Conservation (phyloP, 2,113 vertebrate species). For the Loxodonta africana region DNA sequence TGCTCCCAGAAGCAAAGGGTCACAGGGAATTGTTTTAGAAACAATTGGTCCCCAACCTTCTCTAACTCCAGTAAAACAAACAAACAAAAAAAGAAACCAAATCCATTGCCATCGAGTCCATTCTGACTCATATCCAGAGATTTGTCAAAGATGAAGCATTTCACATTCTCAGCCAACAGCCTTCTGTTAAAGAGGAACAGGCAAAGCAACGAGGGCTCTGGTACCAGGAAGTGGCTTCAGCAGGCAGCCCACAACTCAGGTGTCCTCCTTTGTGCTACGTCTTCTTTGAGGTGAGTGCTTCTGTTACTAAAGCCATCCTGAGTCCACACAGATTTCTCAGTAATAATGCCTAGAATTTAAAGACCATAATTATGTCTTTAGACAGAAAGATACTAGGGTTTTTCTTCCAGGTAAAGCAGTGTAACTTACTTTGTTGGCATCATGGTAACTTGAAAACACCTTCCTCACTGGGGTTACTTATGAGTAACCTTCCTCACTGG, state of each 20-base stretch:
- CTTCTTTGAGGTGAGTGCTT: background rate
- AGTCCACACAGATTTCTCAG: rapidly evolving
- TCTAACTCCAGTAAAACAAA: background rate
- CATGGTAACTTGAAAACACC: background rate
- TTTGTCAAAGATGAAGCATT: background rate
- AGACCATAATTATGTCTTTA: background rate
- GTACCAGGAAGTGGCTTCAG: background rate
- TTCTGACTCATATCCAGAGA: background rate
- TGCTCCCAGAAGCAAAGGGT: background rate
- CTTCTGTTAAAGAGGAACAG: background rate
- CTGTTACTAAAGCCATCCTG: background rate
- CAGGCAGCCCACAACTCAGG: too few relatives aligned
- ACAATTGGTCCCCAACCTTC: background rate
- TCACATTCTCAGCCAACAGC: background rate
- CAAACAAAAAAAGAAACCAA: background rate
- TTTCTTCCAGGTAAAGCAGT: background rate
- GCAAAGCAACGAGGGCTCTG: rapidly evolving
- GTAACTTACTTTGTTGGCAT: background rate
- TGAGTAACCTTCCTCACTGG: background rate
- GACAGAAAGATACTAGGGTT: background rate
- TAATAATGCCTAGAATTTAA: background rate
- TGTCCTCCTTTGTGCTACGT: rapidly evolving
- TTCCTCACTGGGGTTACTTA: background rate
- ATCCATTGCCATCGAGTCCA: too few relatives aligned
- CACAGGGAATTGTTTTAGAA: background rate